phyloP scores from a whole-genome alignment of 1,140 invertebrate species.

The Heliconius nattereri region DNA sequence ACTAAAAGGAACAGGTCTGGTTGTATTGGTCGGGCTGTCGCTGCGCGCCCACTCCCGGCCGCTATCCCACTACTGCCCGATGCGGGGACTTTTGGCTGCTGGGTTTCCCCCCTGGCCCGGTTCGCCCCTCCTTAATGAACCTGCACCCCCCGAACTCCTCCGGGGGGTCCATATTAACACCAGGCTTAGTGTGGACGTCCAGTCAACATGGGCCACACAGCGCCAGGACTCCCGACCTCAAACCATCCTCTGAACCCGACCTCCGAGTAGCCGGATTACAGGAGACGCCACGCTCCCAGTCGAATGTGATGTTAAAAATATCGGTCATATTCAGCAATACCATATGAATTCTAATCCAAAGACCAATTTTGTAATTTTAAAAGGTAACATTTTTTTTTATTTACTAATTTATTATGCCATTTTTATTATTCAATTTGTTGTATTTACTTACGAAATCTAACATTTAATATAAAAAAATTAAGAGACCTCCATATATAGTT shows the following conservation, averaged over 20 bases:
- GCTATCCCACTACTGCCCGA: constrained; percentile 7
- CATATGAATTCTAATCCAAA: neutral
- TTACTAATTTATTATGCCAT: neutral
- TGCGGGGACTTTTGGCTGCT: constrained; percentile 7
- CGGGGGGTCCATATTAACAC: constrained; percentile 3
- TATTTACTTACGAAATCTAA: neutral
- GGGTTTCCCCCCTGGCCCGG: constrained; percentile 3
- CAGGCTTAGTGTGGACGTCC: constrained; percentile 4
- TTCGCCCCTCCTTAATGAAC: constrained; percentile 1
- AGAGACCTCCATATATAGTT: neutral
- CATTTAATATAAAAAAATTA: neutral
- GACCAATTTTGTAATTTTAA: neutral
- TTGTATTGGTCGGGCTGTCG: neutral
- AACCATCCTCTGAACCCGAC: neutral
- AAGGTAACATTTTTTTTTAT: neutral
- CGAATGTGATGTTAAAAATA: neutral
- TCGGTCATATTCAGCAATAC: neutral
- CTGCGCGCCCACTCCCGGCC: constrained; percentile 6
- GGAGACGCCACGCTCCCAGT: constrained; percentile 6
- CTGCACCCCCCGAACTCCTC: constrained; percentile 6
- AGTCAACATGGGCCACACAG: constrained; percentile 3
- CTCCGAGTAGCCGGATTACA: constrained; percentile 7
- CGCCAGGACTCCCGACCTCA: constrained; percentile 6
- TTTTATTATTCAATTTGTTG: neutral
- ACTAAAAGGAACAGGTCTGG: neutral